phyloP scores from a whole-genome alignment of 2,113 vertebrate genomes.

The Pygathrix nemaeus region DNA sequence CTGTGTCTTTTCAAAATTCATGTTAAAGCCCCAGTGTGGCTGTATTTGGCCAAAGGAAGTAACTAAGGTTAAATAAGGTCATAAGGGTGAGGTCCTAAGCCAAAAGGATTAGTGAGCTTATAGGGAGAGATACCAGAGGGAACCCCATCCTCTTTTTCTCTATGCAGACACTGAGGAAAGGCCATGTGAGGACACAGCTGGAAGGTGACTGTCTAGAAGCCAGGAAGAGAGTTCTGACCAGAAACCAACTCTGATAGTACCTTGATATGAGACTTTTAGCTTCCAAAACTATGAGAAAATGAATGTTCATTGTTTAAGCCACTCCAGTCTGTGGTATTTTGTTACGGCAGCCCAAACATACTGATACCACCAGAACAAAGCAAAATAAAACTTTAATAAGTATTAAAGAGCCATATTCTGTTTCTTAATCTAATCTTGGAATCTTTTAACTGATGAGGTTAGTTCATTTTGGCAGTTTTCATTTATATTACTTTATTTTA shows the following conservation, averaged over 20 bases:
- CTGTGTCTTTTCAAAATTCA: background rate
- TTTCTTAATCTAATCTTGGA: background rate
- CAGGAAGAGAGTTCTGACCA: background rate
- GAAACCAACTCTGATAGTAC: background rate
- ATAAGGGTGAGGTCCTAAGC: background rate
- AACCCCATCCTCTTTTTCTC: background rate
- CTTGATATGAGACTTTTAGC: background rate
- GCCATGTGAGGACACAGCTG: background rate
- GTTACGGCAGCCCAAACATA: background rate
- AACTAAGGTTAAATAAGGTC: background rate
- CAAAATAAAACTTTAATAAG: background rate
- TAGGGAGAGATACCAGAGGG: background rate
- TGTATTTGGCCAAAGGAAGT: background rate
- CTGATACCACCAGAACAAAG: background rate
- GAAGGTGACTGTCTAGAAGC: background rate
- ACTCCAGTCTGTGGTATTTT: background rate
- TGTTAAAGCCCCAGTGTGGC: background rate
- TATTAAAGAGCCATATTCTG: background rate
- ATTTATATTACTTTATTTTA: constrained; percentile 22
- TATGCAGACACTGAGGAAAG: background rate
- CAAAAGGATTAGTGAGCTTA: background rate
- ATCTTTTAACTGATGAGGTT: background rate
- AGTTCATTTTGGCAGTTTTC: background rate
- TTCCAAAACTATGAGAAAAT: background rate
- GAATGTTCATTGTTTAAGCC: background rate